Evolutionary conservation across 2,888 invertebrate species (phyloP).

Genomic region (Actias luna): DNA sequence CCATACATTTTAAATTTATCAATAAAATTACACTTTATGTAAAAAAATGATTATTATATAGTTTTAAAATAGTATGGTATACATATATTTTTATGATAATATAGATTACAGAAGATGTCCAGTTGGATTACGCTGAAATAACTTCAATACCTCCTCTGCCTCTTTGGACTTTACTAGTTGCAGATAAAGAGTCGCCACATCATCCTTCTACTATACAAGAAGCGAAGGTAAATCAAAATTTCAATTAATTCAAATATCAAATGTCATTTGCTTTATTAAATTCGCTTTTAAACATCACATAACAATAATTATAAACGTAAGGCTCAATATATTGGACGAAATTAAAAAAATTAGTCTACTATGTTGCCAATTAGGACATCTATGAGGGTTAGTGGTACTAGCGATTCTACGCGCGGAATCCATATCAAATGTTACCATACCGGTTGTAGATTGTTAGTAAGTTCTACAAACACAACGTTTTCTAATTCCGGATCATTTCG

Average conservation of each 20-base stretch:
- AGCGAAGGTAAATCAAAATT: slow-evolving; percentile 60
- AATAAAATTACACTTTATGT: background rate
- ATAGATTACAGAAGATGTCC: slow-evolving; percentile 91
- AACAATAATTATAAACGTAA: background rate
- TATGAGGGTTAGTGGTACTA: too few relatives aligned
- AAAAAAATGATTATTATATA: background rate
- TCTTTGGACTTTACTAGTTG: slow-evolving; percentile 96
- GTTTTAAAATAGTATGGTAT: background rate
- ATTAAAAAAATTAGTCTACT: too few relatives aligned
- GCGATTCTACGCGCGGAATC: too few relatives aligned
- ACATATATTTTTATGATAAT: slow-evolving; percentile 12
- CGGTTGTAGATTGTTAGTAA: too few relatives aligned
- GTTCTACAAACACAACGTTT: too few relatives aligned
- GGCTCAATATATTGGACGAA: background rate
- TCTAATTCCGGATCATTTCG: too few relatives aligned
- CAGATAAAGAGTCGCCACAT: slow-evolving; percentile 92
- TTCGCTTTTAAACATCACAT: too few relatives aligned
- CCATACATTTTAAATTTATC: background rate
- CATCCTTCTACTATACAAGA: slow-evolving; percentile 79
- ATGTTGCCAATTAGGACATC: too few relatives aligned
- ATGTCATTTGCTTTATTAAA: too few relatives aligned
- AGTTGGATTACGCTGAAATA: slow-evolving; percentile 96
- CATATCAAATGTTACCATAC: too few relatives aligned
- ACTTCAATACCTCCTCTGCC: slow-evolving; percentile 99
- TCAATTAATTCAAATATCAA: background rate